A percentile compares a stretch with the other conserved stretches of the same genome.
Evolutionary conservation across 2,888 invertebrate species (phyloP).

Genomic region (Catocala nupta): DNA sequence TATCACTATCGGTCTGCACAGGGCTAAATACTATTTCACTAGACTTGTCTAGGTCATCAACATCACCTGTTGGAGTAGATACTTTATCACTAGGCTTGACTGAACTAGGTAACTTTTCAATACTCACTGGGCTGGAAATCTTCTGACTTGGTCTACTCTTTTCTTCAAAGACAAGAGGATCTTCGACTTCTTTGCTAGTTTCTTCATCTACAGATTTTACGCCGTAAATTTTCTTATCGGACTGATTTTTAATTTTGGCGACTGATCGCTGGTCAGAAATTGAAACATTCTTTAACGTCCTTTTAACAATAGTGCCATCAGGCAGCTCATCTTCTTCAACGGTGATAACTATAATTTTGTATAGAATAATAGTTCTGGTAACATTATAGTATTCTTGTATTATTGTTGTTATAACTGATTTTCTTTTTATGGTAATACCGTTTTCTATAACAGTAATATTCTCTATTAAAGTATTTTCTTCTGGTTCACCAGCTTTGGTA

Average conservation of each 20-base stretch:
- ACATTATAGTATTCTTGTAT: not conserved
- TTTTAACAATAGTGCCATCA: constrained; percentile 20
- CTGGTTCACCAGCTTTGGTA: not conserved
- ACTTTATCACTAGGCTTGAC: no score
- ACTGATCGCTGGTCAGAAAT: not conserved
- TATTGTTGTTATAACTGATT: not conserved
- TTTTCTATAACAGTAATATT: not conserved
- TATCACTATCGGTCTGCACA: no score
- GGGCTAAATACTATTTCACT: no score
- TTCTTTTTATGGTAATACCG: not conserved
- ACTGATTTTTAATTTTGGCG: not conserved
- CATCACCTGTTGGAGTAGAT: no score
- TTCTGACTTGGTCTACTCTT: no score
- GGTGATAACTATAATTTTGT: constrained; percentile 22
- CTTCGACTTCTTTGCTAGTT: no score
- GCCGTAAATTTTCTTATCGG: no score
- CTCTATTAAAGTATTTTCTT: not conserved
- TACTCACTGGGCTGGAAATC: no score
- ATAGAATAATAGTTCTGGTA: not conserved
- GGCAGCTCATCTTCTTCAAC: constrained; percentile 31
- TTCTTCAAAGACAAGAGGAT: no score
- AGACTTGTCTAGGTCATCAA: no score
- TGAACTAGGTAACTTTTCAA: constrained; percentile 1
- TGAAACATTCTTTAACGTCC: not conserved
- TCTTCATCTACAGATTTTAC: no score